Evolutionary conservation across 2,888 invertebrate genomes (phyloP), one percentile per base, ranked within the genome.

Genomic region (Brenthis ino): DNA sequence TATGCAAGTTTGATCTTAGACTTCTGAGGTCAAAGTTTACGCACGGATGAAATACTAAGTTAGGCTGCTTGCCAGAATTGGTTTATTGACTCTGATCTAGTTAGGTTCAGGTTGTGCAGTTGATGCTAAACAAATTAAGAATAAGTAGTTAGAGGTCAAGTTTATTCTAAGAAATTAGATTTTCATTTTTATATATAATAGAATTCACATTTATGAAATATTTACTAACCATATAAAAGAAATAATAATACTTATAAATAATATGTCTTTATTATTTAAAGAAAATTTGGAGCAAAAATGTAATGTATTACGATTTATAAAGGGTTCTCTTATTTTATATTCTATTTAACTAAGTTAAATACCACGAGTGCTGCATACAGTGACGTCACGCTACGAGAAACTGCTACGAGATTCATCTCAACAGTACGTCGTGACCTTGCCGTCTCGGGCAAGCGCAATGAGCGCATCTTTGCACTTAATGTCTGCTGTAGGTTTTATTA

Each of bases 11-110:
- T 55, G 50, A 63, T 67, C 61, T 63, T 4, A 28, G 28, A 28
- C 28, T 28, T 28, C 43, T 16, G 55, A 67, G 37, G 69, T 71
- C 70, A 71, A 76, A 76, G 74, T 65, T 72, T 74, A 69, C 73
- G 74, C 74, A 76, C 78, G 78, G 77, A 76, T 77, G 77, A 78
- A 77, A 75, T 70, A 73, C 58, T 50, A 55, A 74, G 76, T 75
- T 75, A 75, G 76, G 77, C 73, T 70, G 66, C 68, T 64, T 65
- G 67, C 65, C 61, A 69, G 69, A 65, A 63, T 51, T 51, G 56
- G 55, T 63, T 67, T 63, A 56, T 67, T 51, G 56, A 67, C 61
- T 63, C 56, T 61, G 56, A 24, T 63, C 24, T 66, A 50, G 61
- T 56, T 51, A 33, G 67, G 51, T 50, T 67, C 43, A 33, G 67